phyloP scores from a whole-genome alignment of 2,888 invertebrate genomes.

The Tiliacea aurago region DNA sequence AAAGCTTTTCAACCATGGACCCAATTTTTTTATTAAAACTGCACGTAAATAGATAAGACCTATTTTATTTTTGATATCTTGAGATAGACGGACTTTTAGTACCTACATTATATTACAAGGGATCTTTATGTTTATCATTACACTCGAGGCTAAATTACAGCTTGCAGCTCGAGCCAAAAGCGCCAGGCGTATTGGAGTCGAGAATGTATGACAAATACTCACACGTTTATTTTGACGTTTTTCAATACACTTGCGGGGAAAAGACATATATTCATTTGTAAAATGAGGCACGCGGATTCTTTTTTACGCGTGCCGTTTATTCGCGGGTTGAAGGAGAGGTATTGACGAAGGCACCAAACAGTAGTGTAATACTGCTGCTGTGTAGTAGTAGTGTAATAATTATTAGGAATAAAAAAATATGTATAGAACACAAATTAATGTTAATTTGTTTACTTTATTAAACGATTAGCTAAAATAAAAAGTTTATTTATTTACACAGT shows the following conservation, averaged over 20 bases:
- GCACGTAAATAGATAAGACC: not conserved
- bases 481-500: not conserved
- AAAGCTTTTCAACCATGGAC: constrained; percentile 43
- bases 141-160: not conserved
- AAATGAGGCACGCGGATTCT: not conserved
- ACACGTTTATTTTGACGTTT: not conserved
- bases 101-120: not conserved
- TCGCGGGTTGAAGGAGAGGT: not conserved
- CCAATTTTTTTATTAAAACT: constrained; percentile 24
- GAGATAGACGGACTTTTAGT: not conserved
- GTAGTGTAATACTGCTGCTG: too few relatives aligned
- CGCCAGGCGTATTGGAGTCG: too few relatives aligned
- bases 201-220: not conserved
- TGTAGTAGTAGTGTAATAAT: too few relatives aligned
- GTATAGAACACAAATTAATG: not conserved
- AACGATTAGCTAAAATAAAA: not conserved
- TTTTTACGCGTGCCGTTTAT: not conserved
- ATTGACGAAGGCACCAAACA: not conserved
- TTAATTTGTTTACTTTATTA: not conserved
- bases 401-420: not conserved
- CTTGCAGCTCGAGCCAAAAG: not conserved
- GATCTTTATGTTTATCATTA: not conserved
- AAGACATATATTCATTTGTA: not conserved
- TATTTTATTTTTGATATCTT: not conserved
- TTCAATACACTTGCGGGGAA: not conserved